These are phyloP conservation scores for Sphecodes monilicornis DNA, from an alignment of 2,888 invertebrate species.

Conservation along the genomic window DNA sequence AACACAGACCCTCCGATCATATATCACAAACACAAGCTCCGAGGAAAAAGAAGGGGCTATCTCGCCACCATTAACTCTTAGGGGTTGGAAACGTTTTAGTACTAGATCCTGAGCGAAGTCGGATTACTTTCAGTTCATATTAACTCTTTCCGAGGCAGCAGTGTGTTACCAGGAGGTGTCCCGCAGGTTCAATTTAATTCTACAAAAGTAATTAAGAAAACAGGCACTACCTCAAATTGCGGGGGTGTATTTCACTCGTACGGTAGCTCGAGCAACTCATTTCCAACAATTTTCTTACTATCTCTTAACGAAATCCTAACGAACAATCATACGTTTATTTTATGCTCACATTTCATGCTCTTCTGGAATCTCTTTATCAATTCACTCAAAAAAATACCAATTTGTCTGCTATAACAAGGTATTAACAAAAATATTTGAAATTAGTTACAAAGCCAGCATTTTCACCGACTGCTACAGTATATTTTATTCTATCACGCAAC, in stretches of 20 bases:
- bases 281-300: slow-evolving; percentile 17
- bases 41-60: slow-evolving; percentile 36
- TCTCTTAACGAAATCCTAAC: background rate
- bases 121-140: slow-evolving; percentile 57
- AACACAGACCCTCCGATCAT: slow-evolving; percentile 13
- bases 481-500: background rate
- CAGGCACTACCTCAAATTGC: slow-evolving; percentile 50
- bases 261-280: background rate
- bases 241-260: slow-evolving; percentile 40
- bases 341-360: background rate
- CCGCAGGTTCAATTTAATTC: slow-evolving; percentile 48
- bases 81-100: slow-evolving; percentile 33
- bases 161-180: background rate
- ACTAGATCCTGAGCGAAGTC: slow-evolving; percentile 34
- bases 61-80: slow-evolving; percentile 36
- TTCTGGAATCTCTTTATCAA: background rate
- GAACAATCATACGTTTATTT: background rate
- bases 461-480: background rate
- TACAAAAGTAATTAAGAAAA: slow-evolving; percentile 54
- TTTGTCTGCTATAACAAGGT: background rate
- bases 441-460: background rate
- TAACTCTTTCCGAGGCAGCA: slow-evolving; percentile 30
- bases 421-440: background rate
- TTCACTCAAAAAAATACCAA: background rate
- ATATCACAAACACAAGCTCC: slow-evolving; percentile 31